Evolutionary conservation across 2,797 vertebrate species (phyloP).

Genomic region (Alexandromys oeconomus): DNA sequence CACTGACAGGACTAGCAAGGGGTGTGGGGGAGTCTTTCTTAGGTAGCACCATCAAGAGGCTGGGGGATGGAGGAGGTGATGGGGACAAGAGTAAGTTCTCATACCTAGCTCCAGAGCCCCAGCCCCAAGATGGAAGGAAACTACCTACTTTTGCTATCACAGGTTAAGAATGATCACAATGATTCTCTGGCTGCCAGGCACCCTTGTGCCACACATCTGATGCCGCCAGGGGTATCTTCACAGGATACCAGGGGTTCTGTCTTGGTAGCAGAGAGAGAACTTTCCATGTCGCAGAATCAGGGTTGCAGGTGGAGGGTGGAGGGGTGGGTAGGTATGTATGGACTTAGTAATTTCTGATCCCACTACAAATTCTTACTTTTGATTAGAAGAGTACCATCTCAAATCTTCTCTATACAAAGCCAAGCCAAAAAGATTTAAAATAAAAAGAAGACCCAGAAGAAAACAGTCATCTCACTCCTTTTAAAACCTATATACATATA

Average conservation of each 20-base stretch:
- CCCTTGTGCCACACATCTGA: background rate
- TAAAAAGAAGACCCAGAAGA: background rate
- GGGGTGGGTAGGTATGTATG: background rate
- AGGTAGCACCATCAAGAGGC: slow-evolving; percentile 76
- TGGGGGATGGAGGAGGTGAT: background rate
- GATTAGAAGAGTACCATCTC: slow-evolving; percentile 85
- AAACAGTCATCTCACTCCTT: background rate
- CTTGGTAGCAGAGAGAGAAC: slow-evolving; percentile 21
- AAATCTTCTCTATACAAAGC: slow-evolving; percentile 76
- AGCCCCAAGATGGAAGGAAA: background rate
- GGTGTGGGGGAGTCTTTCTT: slow-evolving; percentile 64
- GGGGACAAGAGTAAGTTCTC: background rate
- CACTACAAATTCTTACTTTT: slow-evolving; percentile 77
- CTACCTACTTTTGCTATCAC: background rate
- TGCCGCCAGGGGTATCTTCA: background rate
- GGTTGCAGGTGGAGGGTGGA: background rate
- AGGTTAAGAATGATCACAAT: background rate
- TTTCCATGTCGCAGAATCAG: background rate
- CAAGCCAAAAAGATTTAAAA: background rate
- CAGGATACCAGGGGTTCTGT: background rate
- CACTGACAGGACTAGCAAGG: slow-evolving; percentile 62
- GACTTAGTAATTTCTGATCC: slow-evolving; percentile 77
- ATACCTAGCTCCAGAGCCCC: background rate
- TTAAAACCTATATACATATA: background rate
- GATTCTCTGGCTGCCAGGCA: background rate